Base-by-base conservation (phyloP, 2,113 vertebrate genomes). In the Atherinomorus stipes region DNA sequence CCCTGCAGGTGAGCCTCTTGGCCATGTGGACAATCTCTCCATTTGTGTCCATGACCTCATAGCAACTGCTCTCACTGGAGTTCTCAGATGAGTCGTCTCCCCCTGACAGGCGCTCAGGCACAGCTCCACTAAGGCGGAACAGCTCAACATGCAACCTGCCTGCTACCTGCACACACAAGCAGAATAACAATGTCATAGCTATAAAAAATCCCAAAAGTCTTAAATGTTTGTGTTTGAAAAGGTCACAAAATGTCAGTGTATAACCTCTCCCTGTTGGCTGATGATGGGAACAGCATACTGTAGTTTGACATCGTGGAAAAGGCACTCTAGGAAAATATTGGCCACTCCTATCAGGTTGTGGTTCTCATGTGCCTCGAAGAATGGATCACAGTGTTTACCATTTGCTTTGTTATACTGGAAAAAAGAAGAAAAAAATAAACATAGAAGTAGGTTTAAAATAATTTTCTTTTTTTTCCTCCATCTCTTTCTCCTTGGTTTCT, bases 181-280 rank as follows among this genome's bases (percentile, higher is more conserved):
- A 40, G 31, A 65, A 38, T 0, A 47, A n/a, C 19, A 2, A 19
- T 18, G 44, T n/a, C 18, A n/a, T n/a, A 4, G 2, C 44, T n/a
- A 8, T 47, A 0, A 47, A n/a, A n/a, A 47, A 47, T n/a, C 44
- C 44, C 18, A n/a, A 47, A 8, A 18, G 13, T 47, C 18, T 18
- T 47, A 7, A 40, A 10, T 11, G 38, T 11, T 10, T 11, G 3
- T 1, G 12, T 40, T 11, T 11, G 38, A 42, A 42, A 42, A 13
- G 18, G 18, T 11, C 19, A 0, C 16, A 47, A n/a, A 13, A 1
- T 3, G 45, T 12, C 11, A 15, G 26, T 31, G 62, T 18, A n/a
- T 94, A 90, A 99, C 98, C 96, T 99, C 97, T 80, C 98, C 98
- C 91, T 99, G 98, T 83, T 99, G 98, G 93, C 98, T 99, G 94